Percentiles rank a stretch among this genome's conserved stretches.
Evolutionary conservation across 2,797 vertebrate genomes (phyloP).

Genomic region (Notamacropus eugenii): DNA sequence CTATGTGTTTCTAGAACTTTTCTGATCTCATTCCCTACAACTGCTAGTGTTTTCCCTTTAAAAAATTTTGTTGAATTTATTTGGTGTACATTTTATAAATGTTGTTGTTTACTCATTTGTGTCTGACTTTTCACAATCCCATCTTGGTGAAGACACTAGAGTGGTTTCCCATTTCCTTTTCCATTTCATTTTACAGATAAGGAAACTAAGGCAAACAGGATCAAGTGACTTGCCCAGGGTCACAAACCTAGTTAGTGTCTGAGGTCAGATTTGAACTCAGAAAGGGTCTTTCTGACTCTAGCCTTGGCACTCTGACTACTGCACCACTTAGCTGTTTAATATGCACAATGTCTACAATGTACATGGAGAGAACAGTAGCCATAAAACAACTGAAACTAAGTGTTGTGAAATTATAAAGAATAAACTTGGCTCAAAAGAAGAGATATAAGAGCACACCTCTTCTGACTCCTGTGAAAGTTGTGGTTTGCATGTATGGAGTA

Average conservation of each 20-base stretch:
- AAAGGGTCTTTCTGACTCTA: not conserved
- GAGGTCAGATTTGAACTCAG: not conserved
- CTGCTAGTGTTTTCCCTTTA: not conserved
- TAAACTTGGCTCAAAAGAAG: not conserved
- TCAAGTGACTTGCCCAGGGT: not conserved
- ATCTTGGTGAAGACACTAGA: not conserved
- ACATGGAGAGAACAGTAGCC: not conserved
- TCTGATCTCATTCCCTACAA: not conserved
- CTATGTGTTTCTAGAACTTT: not conserved
- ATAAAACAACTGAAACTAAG: not conserved
- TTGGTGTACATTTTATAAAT: not conserved
- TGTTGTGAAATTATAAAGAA: not conserved
- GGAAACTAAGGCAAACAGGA: not conserved
- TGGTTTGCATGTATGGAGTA: not conserved
- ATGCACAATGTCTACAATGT: not conserved
- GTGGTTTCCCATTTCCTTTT: not conserved
- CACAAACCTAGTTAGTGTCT: not conserved
- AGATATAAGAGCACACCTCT: not conserved
- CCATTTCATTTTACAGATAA: no score
- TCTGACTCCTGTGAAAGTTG: not conserved
- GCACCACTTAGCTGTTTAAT: not conserved
- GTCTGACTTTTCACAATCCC: not conserved
- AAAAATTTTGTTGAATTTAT: not conserved
- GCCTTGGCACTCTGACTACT: not conserved
- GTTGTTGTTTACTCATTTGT: not conserved